A percentile compares a stretch with the other conserved stretches of the same genome.
Conservation (phyloP, 37 sponge, comb jelly and placozoan species). For the Halichondria panicea region DNA sequence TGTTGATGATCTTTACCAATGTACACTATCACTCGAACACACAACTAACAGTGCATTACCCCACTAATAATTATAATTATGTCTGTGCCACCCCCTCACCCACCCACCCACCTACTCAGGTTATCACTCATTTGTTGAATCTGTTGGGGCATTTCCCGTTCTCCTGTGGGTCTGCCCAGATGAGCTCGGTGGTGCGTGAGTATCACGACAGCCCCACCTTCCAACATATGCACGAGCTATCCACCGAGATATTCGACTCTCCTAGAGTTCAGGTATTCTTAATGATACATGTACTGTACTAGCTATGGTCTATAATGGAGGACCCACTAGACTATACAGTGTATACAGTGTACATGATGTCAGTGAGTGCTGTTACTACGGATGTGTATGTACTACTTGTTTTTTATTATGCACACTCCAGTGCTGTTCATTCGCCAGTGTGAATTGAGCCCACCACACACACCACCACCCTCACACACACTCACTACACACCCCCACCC, state of each 20-base stretch:
- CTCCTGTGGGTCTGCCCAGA: slow-evolving; percentile 77
- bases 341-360: background rate
- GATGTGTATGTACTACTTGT: no score
- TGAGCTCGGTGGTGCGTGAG: slow-evolving; percentile 63
- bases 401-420: no score
- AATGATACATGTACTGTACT: background rate
- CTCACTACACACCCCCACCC: no score
- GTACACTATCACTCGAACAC: no score
- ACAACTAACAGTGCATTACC: no score
- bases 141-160: slow-evolving; percentile 87
- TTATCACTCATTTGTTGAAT: slow-evolving; percentile 67
- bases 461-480: no score
- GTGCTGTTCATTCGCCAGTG: no score
- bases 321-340: no score
- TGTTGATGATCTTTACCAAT: no score
- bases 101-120: slow-evolving; percentile 16
- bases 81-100: background rate
- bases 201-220: slow-evolving; percentile 58
- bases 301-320: background rate
- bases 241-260: slow-evolving; percentile 62
- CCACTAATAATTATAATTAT: no score
- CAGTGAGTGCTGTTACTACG: background rate
- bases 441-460: no score
- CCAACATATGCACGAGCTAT: slow-evolving; percentile 51
- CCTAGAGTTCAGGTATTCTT: slow-evolving; percentile 75